Conservation (phyloP, 2,113 vertebrate species). For the Columba janthina region DNA sequence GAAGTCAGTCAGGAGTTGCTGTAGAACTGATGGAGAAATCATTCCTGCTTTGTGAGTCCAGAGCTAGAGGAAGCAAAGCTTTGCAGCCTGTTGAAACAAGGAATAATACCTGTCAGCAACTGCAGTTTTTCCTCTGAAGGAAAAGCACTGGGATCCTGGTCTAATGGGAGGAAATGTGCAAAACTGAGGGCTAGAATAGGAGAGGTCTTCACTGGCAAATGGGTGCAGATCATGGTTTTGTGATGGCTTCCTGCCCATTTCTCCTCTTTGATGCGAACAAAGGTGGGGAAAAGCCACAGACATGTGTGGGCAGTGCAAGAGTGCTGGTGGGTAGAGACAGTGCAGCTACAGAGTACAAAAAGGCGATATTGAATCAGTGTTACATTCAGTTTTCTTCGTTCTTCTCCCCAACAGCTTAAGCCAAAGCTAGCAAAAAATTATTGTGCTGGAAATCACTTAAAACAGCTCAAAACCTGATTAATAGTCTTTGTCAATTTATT, state of each 20-base stretch:
- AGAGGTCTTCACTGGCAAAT: not conserved
- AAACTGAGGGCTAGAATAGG: not conserved
- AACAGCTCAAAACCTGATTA: not conserved
- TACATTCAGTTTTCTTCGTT: not conserved
- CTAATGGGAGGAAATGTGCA: not conserved
- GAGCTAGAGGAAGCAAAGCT: not conserved
- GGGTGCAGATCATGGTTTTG: not conserved
- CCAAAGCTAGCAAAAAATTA: not conserved
- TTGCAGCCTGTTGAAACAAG: not conserved
- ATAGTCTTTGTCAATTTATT: not conserved
- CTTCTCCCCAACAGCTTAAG: not conserved
- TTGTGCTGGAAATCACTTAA: not conserved
- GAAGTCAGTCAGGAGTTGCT: not conserved
- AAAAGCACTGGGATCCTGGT: not conserved
- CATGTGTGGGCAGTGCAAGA: not conserved
- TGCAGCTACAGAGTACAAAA: not conserved
- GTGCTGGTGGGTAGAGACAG: not conserved
- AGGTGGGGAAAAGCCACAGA: not conserved
- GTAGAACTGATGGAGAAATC: not conserved
- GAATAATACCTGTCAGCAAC: not conserved
- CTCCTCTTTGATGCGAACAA: not conserved
- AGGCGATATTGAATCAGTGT: not conserved
- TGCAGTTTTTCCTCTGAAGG: not conserved
- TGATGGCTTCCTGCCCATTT: not conserved
- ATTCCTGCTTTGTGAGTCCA: not conserved